A percentile compares a stretch with the other conserved stretches of the same genome.
These are phyloP conservation scores for Trematomus loennbergii DNA, from an alignment of 2,113 vertebrate genomes.

Conservation along the genomic window DNA sequence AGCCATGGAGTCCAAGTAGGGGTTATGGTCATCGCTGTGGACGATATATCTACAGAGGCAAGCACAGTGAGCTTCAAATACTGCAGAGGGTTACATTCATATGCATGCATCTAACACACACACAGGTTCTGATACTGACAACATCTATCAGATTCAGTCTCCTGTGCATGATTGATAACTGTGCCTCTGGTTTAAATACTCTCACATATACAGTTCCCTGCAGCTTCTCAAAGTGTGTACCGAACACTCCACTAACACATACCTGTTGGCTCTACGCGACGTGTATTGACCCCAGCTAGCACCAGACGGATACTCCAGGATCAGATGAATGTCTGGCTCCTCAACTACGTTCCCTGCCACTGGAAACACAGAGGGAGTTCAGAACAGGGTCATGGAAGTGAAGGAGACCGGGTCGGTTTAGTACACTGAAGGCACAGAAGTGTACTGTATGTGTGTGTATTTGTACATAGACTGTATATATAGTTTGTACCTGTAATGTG, in stretches of 20 bases:
- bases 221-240: background rate
- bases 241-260: background rate
- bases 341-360: conserved; percentile 85
- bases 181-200: background rate
- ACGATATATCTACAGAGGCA: conserved; percentile 83
- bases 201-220: background rate
- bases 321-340: conserved; percentile 88
- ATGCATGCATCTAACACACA: background rate
- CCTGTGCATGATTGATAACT: background rate
- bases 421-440: background rate
- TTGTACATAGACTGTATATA: too few species aligned
- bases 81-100: background rate
- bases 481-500: conserved; percentile 84
- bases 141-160: background rate
- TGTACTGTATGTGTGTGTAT: background rate
- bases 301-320: conserved; percentile 87
- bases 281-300: conserved; percentile 84
- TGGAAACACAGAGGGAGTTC: conserved; percentile 44
- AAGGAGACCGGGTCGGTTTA: background rate
- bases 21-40: conserved; percentile 88
- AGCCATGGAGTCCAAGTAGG: conserved; percentile 85
- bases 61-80: background rate
- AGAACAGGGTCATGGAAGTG: background rate
- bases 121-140: background rate
- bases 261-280: conserved; percentile 89